Evolutionary conservation across 2,113 vertebrate genomes (phyloP), one percentile per base, ranked within the genome.

Genomic region (Gymnocephalus cernua): DNA sequence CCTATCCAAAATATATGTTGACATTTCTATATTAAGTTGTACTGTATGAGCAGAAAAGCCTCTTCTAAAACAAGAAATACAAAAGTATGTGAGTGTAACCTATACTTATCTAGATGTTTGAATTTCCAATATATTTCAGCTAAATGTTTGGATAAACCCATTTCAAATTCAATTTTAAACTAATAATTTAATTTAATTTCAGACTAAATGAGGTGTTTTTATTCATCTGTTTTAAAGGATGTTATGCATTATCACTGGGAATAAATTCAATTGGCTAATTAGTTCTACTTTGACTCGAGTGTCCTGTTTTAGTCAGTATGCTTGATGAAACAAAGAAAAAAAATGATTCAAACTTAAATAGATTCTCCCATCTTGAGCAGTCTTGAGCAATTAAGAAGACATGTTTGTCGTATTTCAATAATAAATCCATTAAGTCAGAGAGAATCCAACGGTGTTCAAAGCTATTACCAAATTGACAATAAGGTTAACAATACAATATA

Each of bases 241-340:
- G 57, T 47, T 73, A 73, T 27, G 61, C 68, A 58, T 41, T 72
- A 82, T 67, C 68, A 75, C 51, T 66, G 35, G 50, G 74, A 82
- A 80, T 76, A 87, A 11, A 41, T 83, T 65, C 70, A 80, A 70
- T 47, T 62, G 32, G 51, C 56, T 84, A 85, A 86, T 91, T 87
- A 89, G 68, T 71, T 85, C 32, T 56, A 70, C 63, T 78, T 61
- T 77, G 38, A 63, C 76, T 77, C 18, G 9, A 84, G 29, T 66
- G 44, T 75, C 56, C 61, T 63, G 41, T 81, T 70, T 53, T 44
- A 57, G 80, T 70, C 48, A 68, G 27, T 51, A 45, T 53, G 72
- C 59, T 56, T 82, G 58, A 83, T 87, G 57, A 82, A 77, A 85
- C 67, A 83, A 66, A 59, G 71, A 80, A 74, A 8, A 76, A 48